Evolutionary conservation across 92 coral and sea anemone genomes (phyloP).

Genomic region (Diadumene lineata): DNA sequence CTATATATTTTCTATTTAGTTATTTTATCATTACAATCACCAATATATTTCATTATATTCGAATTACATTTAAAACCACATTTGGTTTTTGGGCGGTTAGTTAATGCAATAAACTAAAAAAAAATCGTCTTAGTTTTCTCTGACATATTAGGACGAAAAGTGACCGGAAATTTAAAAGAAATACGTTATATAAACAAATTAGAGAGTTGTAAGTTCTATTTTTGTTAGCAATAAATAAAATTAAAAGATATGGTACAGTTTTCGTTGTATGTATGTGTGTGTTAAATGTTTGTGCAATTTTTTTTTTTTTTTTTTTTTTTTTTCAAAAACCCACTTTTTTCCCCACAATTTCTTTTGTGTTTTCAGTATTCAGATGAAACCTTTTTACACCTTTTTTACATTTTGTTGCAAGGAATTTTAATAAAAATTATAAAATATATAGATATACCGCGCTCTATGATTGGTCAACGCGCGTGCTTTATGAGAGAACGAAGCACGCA

Average conservation of each 20-base stretch:
- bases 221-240: constrained; percentile 27
- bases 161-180: background rate
- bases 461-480: no score
- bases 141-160: background rate
- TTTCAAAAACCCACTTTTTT: no score
- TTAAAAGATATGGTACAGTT: no score
- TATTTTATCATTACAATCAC: background rate
- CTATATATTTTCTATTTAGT: background rate
- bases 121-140: background rate
- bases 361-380: no score
- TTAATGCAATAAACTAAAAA: background rate
- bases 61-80: background rate
- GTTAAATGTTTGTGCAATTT: no score
- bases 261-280: background rate
- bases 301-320: no score
- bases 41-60: background rate
- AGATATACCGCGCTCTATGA: no score
- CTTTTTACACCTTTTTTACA: no score
- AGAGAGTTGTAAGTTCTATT: constrained; percentile 38
- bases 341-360: no score
- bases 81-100: background rate
- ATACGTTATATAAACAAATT: constrained; percentile 23
- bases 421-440: no score
- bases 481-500: no score
- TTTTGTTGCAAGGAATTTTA: no score